Conservation (phyloP, 2,888 invertebrate genomes). For the Xestoiulus laeticollis region DNA sequence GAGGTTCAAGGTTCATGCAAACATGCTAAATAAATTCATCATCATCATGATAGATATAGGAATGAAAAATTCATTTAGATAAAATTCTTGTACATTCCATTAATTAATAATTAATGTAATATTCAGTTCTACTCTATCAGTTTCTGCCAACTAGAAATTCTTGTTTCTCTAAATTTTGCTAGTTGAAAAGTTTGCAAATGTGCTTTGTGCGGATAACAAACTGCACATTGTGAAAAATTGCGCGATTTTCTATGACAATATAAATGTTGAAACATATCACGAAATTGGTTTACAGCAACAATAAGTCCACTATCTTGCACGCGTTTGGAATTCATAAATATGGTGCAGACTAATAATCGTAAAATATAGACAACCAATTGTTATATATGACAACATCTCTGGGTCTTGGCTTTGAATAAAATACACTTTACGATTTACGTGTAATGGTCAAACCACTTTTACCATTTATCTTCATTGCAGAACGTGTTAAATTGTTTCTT, state of each 20-base stretch:
- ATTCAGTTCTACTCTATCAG: too few relatives aligned
- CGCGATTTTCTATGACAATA: neutral
- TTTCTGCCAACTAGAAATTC: neutral
- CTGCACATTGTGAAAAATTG: neutral
- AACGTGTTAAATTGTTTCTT: slow-evolving; percentile 43
- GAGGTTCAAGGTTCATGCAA: too few relatives aligned
- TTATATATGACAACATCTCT: neutral
- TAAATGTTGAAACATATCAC: neutral
- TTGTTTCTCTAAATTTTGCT: neutral
- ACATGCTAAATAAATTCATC: too few relatives aligned
- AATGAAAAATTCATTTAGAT: too few relatives aligned
- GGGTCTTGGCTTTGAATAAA: slow-evolving; percentile 38
- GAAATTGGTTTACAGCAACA: slow-evolving; percentile 1
- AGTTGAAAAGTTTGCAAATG: neutral
- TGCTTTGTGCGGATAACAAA: neutral
- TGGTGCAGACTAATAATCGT: slow-evolving; percentile 10
- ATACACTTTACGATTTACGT: slow-evolving; percentile 41
- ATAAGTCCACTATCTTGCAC: slow-evolving; percentile 17
- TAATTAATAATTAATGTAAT: too few relatives aligned
- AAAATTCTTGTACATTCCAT: too few relatives aligned
- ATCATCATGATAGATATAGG: too few relatives aligned
- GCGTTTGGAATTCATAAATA: neutral
- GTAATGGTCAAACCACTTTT: slow-evolving; percentile 21
- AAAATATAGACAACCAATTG: slow-evolving; percentile 40
- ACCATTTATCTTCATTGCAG: slow-evolving; percentile 30